Evolutionary conservation across 2,113 vertebrate species (phyloP).

Genomic region (Hippolais icterina): DNA sequence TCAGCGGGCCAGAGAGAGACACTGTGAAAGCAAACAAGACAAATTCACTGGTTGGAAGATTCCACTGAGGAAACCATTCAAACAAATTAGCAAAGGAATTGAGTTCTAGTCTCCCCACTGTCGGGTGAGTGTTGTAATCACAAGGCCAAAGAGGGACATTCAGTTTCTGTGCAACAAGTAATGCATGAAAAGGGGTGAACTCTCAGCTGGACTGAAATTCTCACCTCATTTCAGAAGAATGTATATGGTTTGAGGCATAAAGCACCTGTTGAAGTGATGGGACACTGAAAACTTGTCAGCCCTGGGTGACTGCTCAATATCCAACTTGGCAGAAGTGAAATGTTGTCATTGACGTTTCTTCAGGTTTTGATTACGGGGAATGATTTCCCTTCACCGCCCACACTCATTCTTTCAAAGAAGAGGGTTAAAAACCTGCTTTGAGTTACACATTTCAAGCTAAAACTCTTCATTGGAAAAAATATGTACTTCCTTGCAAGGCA

Average conservation of each 20-base stretch:
- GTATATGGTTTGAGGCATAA: neutral
- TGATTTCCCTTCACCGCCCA: neutral
- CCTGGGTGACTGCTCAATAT: neutral
- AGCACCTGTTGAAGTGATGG: neutral
- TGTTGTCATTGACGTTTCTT: neutral
- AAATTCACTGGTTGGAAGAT: neutral
- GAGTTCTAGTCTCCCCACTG: neutral
- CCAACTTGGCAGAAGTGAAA: neutral
- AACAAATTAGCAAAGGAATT: neutral
- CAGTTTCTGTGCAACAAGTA: neutral
- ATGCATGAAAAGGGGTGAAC: neutral
- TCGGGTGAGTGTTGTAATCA: neutral
- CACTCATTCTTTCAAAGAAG: neutral
- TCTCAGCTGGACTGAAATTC: neutral
- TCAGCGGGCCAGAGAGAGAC: neutral
- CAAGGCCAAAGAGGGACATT: neutral
- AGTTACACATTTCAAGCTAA: neutral
- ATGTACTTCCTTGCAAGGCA: neutral
- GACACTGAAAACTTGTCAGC: neutral
- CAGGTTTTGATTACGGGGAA: neutral
- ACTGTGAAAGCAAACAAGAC: neutral
- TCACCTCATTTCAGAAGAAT: neutral
- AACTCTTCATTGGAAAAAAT: neutral
- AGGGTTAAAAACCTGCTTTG: neutral
- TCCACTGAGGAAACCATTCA: neutral